Base-by-base conservation (phyloP, 2,797 vertebrate species). In the Denticeps clupeoides region DNA sequence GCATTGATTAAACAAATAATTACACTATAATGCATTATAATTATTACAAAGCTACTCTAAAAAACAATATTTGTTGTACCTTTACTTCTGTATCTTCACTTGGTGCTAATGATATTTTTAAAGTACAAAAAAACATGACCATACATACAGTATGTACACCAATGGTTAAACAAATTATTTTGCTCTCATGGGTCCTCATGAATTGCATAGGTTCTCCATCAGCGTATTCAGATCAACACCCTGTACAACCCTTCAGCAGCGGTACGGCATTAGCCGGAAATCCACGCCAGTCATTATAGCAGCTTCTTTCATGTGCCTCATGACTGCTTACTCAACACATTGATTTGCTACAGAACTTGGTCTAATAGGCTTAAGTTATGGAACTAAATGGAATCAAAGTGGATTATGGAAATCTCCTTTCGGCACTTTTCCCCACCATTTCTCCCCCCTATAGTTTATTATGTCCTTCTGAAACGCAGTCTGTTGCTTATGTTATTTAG, bases 351-450 rank as follows among this genome's bases (percentile, higher is more conserved):
- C 71, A 67, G 63, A 56, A 48, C 29, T 4, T 23, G 44, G 62
- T 49, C 59, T 74, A 72, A 72, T 59, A 71, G 68, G 68, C 68
- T 69, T 70, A 75, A 60, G n/a, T 66, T 61, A 23, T 41, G 55
- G 60, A 67, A 66, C 56, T 64, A 62, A 66, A 68, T 72, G 67
- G 64, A 68, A 71, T 45, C 41, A 66, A 63, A 77, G 68, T 75
- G 63, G 74, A 78, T 79, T 76, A 78, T 68, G 59, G 56, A 69
- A 71, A 74, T 75, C 66, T 47, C 56, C 62, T 65, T 65, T 68
- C 51, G 61, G 59, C 43, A 48, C 31, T 55, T 51, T 32, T 44
- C 41, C 61, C 40, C 50, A 45, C 58, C 53, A 42, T 65, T 67
- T 59, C 63, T 69, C 67, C 58, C 58, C 49, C 52, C 1, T 51